Evolutionary conservation across 2,797 vertebrate genomes (phyloP).

Genomic region (Eospalax fontanierii): DNA sequence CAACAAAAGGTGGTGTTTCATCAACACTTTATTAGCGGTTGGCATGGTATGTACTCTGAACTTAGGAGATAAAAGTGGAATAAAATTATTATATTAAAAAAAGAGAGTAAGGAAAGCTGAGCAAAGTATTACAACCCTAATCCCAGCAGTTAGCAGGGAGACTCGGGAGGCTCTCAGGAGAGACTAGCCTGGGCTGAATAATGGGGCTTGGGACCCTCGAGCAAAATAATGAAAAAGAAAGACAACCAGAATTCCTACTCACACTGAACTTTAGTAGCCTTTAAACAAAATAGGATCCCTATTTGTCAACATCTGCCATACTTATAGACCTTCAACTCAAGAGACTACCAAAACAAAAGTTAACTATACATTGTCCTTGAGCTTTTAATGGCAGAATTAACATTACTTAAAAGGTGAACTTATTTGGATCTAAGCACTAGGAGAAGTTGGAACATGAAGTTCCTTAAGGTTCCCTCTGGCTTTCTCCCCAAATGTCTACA

Average conservation of each 20-base stretch:
- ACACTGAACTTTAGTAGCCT: background rate
- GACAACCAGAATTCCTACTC: slow-evolving; percentile 34
- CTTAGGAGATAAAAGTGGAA: background rate
- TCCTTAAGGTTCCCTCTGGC: slow-evolving; percentile 11
- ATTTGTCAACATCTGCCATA: background rate
- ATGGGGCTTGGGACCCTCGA: background rate
- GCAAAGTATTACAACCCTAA: background rate
- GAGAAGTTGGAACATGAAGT: background rate
- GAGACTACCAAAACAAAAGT: slow-evolving; percentile 13
- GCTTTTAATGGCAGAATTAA: background rate
- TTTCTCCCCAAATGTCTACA: slow-evolving; percentile 13
- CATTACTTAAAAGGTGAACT: slow-evolving; percentile 35
- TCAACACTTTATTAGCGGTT: background rate
- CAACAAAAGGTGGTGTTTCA: background rate
- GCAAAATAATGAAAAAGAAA: background rate
- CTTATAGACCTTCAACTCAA: background rate
- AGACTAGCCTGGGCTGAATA: background rate
- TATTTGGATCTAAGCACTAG: slow-evolving; percentile 19
- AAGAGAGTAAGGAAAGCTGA: background rate
- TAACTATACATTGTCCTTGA: background rate
- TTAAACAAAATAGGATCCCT: slow-evolving; percentile 8
- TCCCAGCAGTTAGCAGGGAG: background rate
- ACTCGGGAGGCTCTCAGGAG: background rate
- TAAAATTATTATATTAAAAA: background rate
- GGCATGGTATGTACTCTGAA: background rate